A percentile compares a stretch with the other conserved stretches of the same genome.
Evolutionary conservation across 2,797 vertebrate species (phyloP).

Genomic region (Ptychadena robeensis): DNA sequence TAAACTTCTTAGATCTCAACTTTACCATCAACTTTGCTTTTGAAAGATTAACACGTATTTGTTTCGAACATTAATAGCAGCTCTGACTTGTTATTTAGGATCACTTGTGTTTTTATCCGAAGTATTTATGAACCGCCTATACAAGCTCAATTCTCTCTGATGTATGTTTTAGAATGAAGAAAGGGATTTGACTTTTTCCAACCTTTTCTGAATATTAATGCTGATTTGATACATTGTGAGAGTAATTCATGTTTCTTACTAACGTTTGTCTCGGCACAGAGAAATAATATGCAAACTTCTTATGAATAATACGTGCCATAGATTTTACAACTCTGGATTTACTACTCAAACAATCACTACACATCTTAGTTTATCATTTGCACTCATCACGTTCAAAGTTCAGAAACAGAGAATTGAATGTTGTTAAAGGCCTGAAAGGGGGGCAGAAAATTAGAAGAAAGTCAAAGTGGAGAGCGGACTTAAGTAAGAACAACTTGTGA

Average conservation of each 20-base stretch:
- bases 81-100: background rate
- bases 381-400: background rate
- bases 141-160: conserved; percentile 17
- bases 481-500: background rate
- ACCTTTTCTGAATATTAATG: conserved; percentile 44
- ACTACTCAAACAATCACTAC: conserved; percentile 44
- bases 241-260: conserved; percentile 40
- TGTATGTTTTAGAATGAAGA: conserved; percentile 15
- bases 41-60: background rate
- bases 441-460: background rate
- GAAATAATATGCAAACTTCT: conserved; percentile 43
- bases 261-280: conserved; percentile 38
- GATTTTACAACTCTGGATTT: conserved; percentile 49
- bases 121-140: background rate
- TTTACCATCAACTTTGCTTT: background rate
- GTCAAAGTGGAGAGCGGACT: background rate
- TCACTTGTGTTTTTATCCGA: background rate
- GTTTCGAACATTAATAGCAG: background rate
- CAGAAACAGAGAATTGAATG: background rate
- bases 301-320: conserved; percentile 55
- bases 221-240: conserved; percentile 32
- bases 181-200: conserved; percentile 20
- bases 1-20: background rate
- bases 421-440: background rate
- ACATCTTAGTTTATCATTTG: conserved; percentile 48